Evolutionary conservation across 2,888 invertebrate species (phyloP).

Genomic region (Caenorhabditis doughertyi): DNA sequence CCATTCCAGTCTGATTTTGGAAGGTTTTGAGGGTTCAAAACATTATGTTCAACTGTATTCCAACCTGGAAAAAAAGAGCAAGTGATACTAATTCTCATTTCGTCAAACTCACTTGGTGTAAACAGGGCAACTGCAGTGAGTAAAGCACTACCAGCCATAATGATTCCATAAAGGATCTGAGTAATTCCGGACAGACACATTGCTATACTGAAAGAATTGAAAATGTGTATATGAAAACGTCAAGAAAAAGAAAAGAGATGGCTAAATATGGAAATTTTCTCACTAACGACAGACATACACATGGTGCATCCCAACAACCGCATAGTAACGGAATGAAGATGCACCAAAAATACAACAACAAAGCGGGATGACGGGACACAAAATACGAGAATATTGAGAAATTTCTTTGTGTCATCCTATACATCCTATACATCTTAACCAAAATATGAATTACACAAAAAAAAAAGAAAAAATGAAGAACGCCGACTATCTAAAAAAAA

Average conservation of each 20-base stretch:
- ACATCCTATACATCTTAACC: conserved; percentile 30
- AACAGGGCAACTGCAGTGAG: conserved; percentile 69
- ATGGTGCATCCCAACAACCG: conserved; percentile 48
- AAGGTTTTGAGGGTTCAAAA: no score
- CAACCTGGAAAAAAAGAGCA: no score
- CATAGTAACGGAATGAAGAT: conserved; percentile 50
- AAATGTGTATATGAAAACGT: neutral
- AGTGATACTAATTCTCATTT: neutral
- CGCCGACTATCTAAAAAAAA: neutral
- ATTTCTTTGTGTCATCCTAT: conserved; percentile 4
- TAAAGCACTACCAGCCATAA: conserved; percentile 65
- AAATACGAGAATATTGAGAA: conserved; percentile 40
- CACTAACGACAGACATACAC: conserved; percentile 35
- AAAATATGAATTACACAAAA: conserved; percentile 15
- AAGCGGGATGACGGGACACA: conserved; percentile 27
- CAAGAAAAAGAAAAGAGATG: neutral
- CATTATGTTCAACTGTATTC: conserved; percentile 53
- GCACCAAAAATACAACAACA: conserved; percentile 19
- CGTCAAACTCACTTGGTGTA: conserved; percentile 69
- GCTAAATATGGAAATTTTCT: conserved; percentile 43
- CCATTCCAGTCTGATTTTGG: conserved; percentile 46
- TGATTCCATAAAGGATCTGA: conserved; percentile 71
- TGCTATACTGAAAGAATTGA: neutral
- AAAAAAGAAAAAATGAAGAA: neutral
- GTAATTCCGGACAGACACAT: conserved; percentile 72